Conservation (phyloP, 2,113 vertebrate species). For the Sylvilagus bachmani region DNA sequence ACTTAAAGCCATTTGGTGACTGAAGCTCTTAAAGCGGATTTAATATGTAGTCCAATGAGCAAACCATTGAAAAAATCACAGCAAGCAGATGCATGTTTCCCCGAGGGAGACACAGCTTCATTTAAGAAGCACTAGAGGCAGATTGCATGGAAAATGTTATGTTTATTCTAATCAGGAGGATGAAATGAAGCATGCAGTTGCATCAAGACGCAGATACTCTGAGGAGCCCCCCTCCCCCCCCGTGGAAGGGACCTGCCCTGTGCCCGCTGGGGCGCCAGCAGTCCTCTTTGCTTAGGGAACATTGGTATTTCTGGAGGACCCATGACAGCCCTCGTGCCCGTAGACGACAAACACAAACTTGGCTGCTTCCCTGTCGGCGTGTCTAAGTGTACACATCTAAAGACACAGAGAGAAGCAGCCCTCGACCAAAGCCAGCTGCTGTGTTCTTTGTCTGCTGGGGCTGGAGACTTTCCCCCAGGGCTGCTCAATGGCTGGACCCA, state of each 20-base stretch:
- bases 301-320: neutral
- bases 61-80: conserved; percentile 85
- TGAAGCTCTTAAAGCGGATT: conserved; percentile 79
- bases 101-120: conserved; percentile 73
- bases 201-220: accelerated
- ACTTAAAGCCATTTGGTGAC: conserved; percentile 81
- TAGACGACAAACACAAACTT: neutral
- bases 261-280: neutral
- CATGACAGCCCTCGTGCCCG: neutral
- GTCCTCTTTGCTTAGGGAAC: neutral
- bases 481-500: neutral
- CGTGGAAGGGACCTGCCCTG: accelerated
- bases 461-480: neutral
- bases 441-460: neutral
- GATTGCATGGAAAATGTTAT: conserved; percentile 78
- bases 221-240: accelerated
- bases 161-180: conserved; percentile 79
- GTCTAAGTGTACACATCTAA: neutral
- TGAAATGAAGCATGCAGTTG: conserved; percentile 10
- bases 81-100: conserved; percentile 85
- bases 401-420: neutral
- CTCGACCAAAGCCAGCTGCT: neutral
- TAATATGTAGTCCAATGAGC: conserved; percentile 84
- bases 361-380: neutral
- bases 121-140: conserved; percentile 81